phyloP scores from a whole-genome alignment of 2,797 vertebrate genomes.

The Scarus forsteni region DNA sequence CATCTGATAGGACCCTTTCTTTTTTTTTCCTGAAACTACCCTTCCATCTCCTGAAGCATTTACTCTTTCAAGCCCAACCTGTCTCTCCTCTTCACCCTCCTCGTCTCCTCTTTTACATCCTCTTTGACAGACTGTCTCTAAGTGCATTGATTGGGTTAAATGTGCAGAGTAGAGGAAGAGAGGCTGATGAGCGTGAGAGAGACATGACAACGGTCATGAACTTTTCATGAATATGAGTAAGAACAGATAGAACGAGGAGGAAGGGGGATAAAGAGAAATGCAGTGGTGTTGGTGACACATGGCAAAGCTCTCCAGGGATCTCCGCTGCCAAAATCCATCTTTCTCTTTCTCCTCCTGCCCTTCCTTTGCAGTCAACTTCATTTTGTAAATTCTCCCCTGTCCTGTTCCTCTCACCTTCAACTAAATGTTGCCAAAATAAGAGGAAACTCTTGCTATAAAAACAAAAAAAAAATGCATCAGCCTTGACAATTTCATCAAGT shows the following conservation, averaged over 20 bases:
- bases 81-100: conserved; percentile 20
- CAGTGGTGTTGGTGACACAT: conserved; percentile 45
- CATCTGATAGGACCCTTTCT: conserved; percentile 1
- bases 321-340: conserved; percentile 44
- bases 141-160: conserved; percentile 75
- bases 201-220: conserved; percentile 54
- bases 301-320: conserved; percentile 49
- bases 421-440: conserved; percentile 30
- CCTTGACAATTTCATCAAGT: conserved; percentile 18
- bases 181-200: conserved; percentile 30
- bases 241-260: conserved; percentile 27
- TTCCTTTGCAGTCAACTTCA: conserved; percentile 4
- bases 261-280: conserved; percentile 19
- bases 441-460: conserved; percentile 21
- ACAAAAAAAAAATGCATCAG: neutral
- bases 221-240: conserved; percentile 63
- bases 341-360: conserved; percentile 16
- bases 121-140: conserved; percentile 65
- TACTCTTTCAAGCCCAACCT: conserved; percentile 34
- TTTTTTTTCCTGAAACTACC: conserved; percentile 40
- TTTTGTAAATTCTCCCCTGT: conserved; percentile 9
- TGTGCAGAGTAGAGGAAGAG: conserved; percentile 33
- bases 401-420: conserved; percentile 17
- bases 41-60: conserved; percentile 39
- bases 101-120: conserved; percentile 61